phyloP scores from a whole-genome alignment of 2,113 vertebrate species.

The Spizaetus ornatus region DNA sequence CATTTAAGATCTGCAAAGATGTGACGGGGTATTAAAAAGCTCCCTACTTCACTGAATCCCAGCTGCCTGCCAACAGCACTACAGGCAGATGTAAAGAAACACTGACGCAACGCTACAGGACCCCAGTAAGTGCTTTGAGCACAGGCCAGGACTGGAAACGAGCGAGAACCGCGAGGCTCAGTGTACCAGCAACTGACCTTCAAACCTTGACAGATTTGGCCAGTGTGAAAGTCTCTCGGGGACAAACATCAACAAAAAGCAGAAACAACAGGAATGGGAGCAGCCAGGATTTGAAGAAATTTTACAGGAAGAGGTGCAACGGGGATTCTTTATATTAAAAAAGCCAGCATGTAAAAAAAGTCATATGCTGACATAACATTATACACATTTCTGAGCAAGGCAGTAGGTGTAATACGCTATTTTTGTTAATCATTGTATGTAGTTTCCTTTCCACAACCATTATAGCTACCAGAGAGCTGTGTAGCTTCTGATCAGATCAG shows the following conservation, averaged over 20 bases:
- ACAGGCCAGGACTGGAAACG: not conserved
- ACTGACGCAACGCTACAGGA: not conserved
- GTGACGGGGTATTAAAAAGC: not conserved
- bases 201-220: not conserved
- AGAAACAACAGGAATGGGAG: not conserved
- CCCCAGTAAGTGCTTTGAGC: not conserved
- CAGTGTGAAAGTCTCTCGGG: not conserved
- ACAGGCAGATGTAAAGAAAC: not conserved
- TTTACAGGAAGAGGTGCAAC: not conserved
- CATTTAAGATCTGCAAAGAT: not conserved
- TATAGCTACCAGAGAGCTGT: not conserved
- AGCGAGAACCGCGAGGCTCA: not conserved
- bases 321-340: not conserved
- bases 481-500: not conserved
- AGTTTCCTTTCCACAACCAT: not conserved
- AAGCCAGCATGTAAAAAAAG: not conserved
- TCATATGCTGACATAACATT: not conserved
- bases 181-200: not conserved
- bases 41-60: not conserved
- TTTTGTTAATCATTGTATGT: not conserved
- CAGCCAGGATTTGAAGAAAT: not conserved
- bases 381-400: not conserved
- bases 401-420: not conserved
- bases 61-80: not conserved
- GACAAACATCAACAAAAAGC: not conserved